A percentile compares a stretch with the other conserved stretches of the same genome.
Conservation (phyloP, 2,888 invertebrate genomes). For the Camptogramma bilineatum region DNA sequence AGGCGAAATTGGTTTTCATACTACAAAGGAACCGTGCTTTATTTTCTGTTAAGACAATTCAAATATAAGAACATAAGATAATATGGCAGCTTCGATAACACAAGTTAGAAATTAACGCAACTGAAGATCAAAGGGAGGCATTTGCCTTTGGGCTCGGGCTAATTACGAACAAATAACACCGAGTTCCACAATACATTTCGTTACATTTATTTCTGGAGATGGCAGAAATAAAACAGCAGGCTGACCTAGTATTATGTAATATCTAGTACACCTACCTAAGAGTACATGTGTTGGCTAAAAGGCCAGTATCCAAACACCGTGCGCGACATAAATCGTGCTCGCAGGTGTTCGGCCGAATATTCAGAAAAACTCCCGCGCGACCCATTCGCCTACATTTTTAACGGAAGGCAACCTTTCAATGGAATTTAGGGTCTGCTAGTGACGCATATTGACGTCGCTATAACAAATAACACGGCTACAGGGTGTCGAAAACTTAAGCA, state of each 20-base stretch:
- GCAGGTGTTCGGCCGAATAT: conserved; percentile 31
- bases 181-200: no score
- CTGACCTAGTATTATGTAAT: conserved; percentile 1
- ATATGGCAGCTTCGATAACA: no score
- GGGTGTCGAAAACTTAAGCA: neutral
- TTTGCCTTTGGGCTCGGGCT: no score
- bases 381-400: conserved; percentile 58
- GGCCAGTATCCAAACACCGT: conserved; percentile 16
- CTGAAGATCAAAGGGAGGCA: no score
- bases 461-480: conserved; percentile 6
- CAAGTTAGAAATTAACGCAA: no score
- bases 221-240: neutral
- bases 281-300: conserved; percentile 13
- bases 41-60: no score
- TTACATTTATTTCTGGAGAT: neutral
- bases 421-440: conserved; percentile 18
- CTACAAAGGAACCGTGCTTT: no score
- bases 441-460: conserved; percentile 12
- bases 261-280: neutral
- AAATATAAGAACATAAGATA: no score
- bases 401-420: conserved; percentile 51
- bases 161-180: no score
- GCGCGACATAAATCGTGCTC: conserved; percentile 32
- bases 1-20: no score
- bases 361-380: conserved; percentile 30